phyloP scores from a whole-genome alignment of 2,113 vertebrate species.

The Trichomycterus rosablanca region DNA sequence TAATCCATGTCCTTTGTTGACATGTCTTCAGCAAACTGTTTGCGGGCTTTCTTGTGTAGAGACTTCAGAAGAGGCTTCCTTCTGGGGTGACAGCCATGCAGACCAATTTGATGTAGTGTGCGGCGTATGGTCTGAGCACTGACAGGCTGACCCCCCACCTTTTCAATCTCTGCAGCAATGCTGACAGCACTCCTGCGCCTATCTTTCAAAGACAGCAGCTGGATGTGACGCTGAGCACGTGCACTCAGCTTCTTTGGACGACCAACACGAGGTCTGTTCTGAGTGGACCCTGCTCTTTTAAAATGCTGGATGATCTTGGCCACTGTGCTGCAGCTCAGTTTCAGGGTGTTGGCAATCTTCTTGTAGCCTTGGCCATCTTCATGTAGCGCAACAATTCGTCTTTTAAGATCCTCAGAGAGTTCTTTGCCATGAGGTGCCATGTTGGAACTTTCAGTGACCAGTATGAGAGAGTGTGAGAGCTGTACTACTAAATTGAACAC shows the following conservation, averaged over 20 bases:
- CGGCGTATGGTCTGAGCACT: neutral
- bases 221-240: neutral
- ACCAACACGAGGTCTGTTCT: slow-evolving; percentile 1
- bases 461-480: too few species aligned
- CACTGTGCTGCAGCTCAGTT: slow-evolving; percentile 6
- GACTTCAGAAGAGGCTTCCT: neutral
- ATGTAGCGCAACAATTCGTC: too few species aligned
- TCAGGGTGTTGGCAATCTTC: slow-evolving; percentile 12
- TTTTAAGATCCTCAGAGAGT: too few species aligned
- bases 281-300: neutral
- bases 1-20: neutral
- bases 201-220: too few species aligned
- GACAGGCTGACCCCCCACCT: too few species aligned
- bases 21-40: neutral
- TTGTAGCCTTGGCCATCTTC: too few species aligned
- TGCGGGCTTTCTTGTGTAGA: neutral
- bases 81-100: neutral
- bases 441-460: too few species aligned
- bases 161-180: too few species aligned
- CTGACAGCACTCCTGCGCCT: neutral
- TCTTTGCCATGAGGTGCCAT: too few species aligned
- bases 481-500: too few species aligned
- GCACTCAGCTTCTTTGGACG: neutral
- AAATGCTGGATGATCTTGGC: slow-evolving; percentile 7
- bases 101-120: neutral